A percentile compares a stretch with the other conserved stretches of the same genome.
Conservation (phyloP, 92 coral and sea anemone species). For the Umimayanthus kanabou region DNA sequence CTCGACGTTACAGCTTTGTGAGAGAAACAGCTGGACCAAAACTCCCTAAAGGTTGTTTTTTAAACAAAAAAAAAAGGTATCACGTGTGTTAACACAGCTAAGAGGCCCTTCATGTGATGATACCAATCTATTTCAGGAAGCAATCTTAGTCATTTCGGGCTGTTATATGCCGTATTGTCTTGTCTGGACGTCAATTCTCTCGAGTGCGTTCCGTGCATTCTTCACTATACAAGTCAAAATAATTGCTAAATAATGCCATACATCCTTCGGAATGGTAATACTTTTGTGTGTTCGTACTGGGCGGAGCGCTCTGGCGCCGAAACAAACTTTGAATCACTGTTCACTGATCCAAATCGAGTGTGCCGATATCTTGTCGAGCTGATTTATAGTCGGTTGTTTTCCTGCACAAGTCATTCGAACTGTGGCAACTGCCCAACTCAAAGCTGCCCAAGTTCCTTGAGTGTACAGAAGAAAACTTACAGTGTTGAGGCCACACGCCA, state of each 20-base stretch:
- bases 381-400: slow-evolving; percentile 9
- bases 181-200: slow-evolving; percentile 33
- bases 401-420: slow-evolving; percentile 10
- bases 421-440: neutral
- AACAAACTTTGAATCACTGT: slow-evolving; percentile 10
- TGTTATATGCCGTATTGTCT: slow-evolving; percentile 17
- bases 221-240: slow-evolving; percentile 27
- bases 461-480: neutral
- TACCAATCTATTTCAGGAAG: slow-evolving; percentile 31
- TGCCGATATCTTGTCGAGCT: slow-evolving; percentile 12
- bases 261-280: slow-evolving; percentile 30
- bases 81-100: neutral
- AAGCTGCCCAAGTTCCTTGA: neutral
- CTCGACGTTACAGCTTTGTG: neutral
- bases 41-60: neutral
- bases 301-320: slow-evolving; percentile 44
- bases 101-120: neutral
- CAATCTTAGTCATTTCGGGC: slow-evolving; percentile 22
- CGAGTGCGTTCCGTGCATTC: slow-evolving; percentile 43
- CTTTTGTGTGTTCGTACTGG: slow-evolving; percentile 27
- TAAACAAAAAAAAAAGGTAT: neutral
- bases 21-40: neutral
- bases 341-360: slow-evolving; percentile 34
- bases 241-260: slow-evolving; percentile 33
- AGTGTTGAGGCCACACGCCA: neutral